These are phyloP conservation scores for Cottus gobio DNA, from an alignment of 2,113 vertebrate genomes.

Conservation along the genomic window DNA sequence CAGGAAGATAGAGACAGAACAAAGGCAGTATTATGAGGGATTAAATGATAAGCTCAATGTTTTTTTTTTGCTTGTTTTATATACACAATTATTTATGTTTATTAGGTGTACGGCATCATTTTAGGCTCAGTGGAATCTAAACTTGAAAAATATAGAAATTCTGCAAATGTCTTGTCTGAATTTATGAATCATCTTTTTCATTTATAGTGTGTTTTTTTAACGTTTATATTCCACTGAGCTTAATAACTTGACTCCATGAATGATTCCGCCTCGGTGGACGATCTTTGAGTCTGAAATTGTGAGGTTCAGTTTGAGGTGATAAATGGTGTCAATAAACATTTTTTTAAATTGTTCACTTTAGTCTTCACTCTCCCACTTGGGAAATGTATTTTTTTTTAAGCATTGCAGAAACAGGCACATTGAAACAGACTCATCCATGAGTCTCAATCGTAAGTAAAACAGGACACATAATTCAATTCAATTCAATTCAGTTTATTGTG, in stretches of 20 bases:
- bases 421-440: slow-evolving; percentile 15
- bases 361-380: slow-evolving; percentile 1
- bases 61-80: background rate
- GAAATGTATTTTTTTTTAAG: slow-evolving; percentile 12
- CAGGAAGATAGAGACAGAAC: background rate
- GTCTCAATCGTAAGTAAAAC: background rate
- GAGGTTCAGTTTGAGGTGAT: slow-evolving; percentile 2
- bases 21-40: background rate
- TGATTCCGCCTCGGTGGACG: background rate
- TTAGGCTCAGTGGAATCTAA: background rate
- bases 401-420: background rate
- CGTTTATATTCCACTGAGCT: background rate
- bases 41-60: background rate
- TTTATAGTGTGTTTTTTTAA: too few species aligned
- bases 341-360: slow-evolving; percentile 10
- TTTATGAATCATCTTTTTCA: background rate
- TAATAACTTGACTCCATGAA: background rate
- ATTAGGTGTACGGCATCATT: background rate
- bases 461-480: too few species aligned
- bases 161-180: background rate
- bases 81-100: background rate
- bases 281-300: slow-evolving; percentile 19
- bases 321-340: slow-evolving; percentile 15
- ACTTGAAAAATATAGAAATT: background rate
- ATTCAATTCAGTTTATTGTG: too few species aligned